Evolutionary conservation across 1,140 invertebrate species (phyloP).

Genomic region (Caenorhabditis remanei): DNA sequence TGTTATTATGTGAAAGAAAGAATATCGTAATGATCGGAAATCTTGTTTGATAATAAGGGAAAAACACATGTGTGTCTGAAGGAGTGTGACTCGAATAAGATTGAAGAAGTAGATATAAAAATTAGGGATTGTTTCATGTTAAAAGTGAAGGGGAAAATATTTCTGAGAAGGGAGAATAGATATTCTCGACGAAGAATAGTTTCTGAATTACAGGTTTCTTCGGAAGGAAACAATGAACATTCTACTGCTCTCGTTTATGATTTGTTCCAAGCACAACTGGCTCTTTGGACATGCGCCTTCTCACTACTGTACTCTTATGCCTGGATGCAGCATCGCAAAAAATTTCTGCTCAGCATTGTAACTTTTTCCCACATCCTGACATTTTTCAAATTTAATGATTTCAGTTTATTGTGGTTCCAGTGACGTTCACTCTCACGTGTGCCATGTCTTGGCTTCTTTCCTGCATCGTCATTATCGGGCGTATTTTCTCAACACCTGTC

Average conservation of each 20-base stretch:
- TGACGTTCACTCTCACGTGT: conserved; percentile 62
- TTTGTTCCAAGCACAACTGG: conserved; percentile 62
- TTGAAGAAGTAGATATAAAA: background rate
- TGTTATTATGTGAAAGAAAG: background rate
- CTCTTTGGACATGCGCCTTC: conserved; percentile 67
- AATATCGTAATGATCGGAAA: conserved; percentile 24
- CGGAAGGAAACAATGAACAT: conserved; percentile 38
- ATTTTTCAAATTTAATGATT: background rate
- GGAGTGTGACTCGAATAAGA: conserved; percentile 16
- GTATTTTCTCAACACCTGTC: conserved; percentile 62
- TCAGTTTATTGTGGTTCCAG: conserved; percentile 65
- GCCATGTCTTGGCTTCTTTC: conserved; percentile 64
- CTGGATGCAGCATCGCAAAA: conserved; percentile 66
- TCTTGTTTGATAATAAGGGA: conserved; percentile 4
- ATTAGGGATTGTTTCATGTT: background rate
- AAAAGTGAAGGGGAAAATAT: background rate
- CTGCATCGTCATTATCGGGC: conserved; percentile 64
- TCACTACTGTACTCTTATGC: conserved; percentile 66
- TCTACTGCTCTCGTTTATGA: conserved; percentile 55
- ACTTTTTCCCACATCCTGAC: background rate
- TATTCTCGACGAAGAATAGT: background rate
- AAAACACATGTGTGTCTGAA: background rate
- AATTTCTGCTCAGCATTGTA: conserved; percentile 65
- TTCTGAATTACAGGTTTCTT: conserved; percentile 47
- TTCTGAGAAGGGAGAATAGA: background rate